Evolutionary conservation across 2,113 vertebrate species (phyloP).

Genomic region (Oenanthe oenanthe): DNA sequence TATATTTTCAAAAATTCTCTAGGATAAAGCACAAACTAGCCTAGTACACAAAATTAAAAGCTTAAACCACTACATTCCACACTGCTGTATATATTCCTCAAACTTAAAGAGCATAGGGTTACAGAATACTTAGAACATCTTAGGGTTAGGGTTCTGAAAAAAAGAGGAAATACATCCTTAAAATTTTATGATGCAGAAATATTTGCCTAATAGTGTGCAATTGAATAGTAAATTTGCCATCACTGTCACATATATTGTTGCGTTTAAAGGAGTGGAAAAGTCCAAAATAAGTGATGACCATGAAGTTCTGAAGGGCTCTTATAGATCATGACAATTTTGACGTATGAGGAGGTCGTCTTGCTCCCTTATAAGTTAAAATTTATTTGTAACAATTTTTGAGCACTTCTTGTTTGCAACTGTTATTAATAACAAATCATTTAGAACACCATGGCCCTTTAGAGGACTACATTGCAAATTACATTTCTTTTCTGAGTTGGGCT

Average conservation of each 20-base stretch:
- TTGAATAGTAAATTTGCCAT: neutral
- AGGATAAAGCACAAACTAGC: neutral
- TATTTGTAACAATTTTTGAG: neutral
- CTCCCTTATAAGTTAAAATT: no score
- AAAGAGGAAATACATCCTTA: neutral
- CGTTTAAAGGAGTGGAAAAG: neutral
- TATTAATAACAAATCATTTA: neutral
- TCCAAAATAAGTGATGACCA: neutral
- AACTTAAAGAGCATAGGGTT: neutral
- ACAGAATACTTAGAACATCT: neutral
- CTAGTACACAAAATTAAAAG: neutral
- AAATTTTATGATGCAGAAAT: neutral
- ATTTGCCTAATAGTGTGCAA: neutral
- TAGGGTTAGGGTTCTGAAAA: neutral
- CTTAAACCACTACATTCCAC: neutral
- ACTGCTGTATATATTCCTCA: neutral
- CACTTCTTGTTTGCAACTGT: neutral
- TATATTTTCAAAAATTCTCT: neutral
- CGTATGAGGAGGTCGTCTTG: no score
- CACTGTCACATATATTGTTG: neutral
- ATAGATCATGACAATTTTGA: neutral
- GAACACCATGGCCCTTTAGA: neutral
- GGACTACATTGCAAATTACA: neutral
- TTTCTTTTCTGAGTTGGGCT: neutral
- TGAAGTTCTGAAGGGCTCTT: neutral